Evolutionary conservation across 2,888 invertebrate species (phyloP).

Genomic region (Microctonus brassicae): DNA sequence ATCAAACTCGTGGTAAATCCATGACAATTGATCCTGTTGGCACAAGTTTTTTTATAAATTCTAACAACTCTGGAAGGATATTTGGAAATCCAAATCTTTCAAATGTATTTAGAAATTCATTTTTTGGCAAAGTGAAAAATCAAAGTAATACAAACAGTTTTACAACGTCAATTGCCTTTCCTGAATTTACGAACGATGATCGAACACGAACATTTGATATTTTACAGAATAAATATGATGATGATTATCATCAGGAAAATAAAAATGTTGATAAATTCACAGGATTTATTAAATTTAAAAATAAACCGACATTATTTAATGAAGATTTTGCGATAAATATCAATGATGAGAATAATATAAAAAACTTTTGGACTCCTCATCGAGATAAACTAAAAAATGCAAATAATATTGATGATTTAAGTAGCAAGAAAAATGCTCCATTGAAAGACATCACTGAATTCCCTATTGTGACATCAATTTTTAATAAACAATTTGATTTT

Average conservation of each 20-base stretch:
- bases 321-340: background rate
- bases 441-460: background rate
- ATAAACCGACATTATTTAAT: background rate
- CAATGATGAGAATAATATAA: background rate
- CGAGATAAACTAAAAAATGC: background rate
- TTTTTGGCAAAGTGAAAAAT: background rate
- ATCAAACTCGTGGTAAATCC: background rate
- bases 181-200: slow-evolving; percentile 10
- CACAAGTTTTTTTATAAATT: slow-evolving; percentile 7
- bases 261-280: background rate
- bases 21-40: background rate
- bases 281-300: background rate
- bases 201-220: slow-evolving; percentile 26
- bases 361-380: background rate
- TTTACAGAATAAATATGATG: slow-evolving; percentile 17
- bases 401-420: background rate
- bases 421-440: background rate
- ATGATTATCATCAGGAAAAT: background rate
- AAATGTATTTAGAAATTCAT: slow-evolving; percentile 14
- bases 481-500: background rate
- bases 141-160: slow-evolving; percentile 4
- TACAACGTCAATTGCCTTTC: background rate
- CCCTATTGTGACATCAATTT: background rate
- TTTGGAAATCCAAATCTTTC: slow-evolving; percentile 26
- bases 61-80: background rate